These are phyloP conservation scores for Syngnathus acus DNA, from an alignment of 2,797 vertebrate genomes.

Conservation along the genomic window DNA sequence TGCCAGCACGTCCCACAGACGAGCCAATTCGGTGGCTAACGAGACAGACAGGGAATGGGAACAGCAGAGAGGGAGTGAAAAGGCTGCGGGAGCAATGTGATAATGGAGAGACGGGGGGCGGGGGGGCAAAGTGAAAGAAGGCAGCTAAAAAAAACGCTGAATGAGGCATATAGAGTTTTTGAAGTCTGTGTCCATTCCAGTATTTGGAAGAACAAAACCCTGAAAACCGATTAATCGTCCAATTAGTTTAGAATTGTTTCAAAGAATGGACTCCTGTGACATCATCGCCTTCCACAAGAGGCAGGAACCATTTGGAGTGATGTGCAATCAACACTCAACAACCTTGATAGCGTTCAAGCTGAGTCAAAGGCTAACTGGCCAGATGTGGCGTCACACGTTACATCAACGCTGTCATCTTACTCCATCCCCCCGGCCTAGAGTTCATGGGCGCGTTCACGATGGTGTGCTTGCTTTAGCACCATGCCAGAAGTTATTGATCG, in stretches of 20 bases:
- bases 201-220: too few relatives aligned
- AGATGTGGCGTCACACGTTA: slow-evolving; percentile 18
- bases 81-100: too few relatives aligned
- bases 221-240: too few relatives aligned
- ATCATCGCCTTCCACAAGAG: neutral
- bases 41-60: slow-evolving; percentile 27
- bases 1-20: slow-evolving; percentile 23
- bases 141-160: too few relatives aligned
- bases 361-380: slow-evolving; percentile 27
- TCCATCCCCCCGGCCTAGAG: slow-evolving; percentile 21
- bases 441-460: slow-evolving; percentile 5
- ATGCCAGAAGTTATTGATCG: slow-evolving; percentile 2
- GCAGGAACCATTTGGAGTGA: neutral
- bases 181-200: neutral
- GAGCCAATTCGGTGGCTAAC: slow-evolving; percentile 31
- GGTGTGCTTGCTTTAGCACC: slow-evolving; percentile 6
- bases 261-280: too few relatives aligned
- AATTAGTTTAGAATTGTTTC: too few relatives aligned
- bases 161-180: neutral
- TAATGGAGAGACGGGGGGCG: too few relatives aligned
- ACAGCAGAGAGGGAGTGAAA: too few relatives aligned
- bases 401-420: slow-evolving; percentile 19
- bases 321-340: neutral
- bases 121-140: too few relatives aligned
- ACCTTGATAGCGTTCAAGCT: neutral